phyloP scores from a whole-genome alignment of 1,140 invertebrate genomes.

The Colletes gigas region DNA sequence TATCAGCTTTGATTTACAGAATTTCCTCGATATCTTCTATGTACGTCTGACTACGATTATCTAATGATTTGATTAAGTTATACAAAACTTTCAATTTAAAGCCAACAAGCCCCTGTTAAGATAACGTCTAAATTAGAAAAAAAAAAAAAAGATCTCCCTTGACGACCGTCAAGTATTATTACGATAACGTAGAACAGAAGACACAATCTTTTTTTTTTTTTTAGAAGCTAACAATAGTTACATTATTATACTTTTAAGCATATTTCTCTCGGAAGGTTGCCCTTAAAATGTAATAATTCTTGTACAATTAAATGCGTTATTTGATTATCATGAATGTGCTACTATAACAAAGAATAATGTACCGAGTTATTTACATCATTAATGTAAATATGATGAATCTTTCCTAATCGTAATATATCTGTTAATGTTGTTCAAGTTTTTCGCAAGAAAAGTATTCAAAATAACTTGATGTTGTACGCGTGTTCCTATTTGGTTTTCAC shows the following conservation, averaged over 20 bases:
- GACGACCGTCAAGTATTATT: not conserved
- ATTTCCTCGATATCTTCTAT: not conserved
- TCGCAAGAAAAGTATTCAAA: not conserved
- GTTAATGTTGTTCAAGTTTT: not conserved
- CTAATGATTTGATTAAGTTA: not conserved
- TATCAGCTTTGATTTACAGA: constrained; percentile 38
- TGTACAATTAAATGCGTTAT: constrained; percentile 22
- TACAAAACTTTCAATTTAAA: not conserved
- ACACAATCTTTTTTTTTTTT: not conserved
- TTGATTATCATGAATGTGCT: constrained; percentile 7
- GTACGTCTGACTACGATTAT: not conserved
- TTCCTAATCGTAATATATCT: not conserved
- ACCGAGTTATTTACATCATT: constrained; percentile 32
- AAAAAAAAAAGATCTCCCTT: not conserved
- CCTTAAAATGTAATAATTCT: not conserved
- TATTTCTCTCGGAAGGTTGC: not conserved
- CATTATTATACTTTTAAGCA: not conserved
- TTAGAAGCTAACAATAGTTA: not conserved
- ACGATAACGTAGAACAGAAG: not conserved
- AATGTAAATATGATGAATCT: constrained; percentile 23
- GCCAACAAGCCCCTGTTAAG: not conserved
- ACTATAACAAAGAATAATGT: constrained; percentile 12
- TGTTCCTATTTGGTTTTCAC: not conserved
- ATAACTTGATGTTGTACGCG: not conserved
- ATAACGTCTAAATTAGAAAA: not conserved